Evolutionary conservation across 2,113 vertebrate genomes (phyloP).

Genomic region (Elephas maximus): DNA sequence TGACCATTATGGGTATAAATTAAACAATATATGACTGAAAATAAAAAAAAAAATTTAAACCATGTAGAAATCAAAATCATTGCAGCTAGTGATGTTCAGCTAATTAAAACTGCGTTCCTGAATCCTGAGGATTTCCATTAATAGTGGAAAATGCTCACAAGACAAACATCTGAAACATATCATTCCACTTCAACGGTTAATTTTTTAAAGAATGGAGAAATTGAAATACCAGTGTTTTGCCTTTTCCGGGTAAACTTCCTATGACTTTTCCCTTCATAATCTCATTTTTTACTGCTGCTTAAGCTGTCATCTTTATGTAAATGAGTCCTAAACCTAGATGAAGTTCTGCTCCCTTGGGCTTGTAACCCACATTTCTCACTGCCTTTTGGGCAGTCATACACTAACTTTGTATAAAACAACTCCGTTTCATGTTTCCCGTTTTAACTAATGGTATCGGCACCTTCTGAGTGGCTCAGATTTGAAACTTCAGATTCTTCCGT

Average conservation of each 20-base stretch:
- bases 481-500: constrained; percentile 38
- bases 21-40: not conserved
- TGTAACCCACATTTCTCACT: not conserved
- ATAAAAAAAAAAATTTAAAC: not conserved
- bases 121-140: not conserved
- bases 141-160: not conserved
- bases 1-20: not conserved
- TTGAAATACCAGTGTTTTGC: not conserved
- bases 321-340: not conserved
- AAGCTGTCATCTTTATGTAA: constrained; percentile 17
- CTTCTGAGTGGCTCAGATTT: constrained; percentile 24
- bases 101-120: constrained; percentile 40
- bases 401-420: not conserved
- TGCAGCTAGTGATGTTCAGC: not conserved
- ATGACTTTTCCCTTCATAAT: constrained; percentile 2
- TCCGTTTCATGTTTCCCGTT: not conserved
- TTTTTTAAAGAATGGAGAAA: not conserved
- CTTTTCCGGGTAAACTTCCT: not conserved
- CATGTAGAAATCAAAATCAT: constrained; percentile 2
- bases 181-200: not conserved
- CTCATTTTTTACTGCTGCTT: constrained; percentile 33
- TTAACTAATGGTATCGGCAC: not conserved
- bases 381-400: not conserved
- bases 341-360: not conserved
- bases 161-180: not conserved